Evolutionary conservation across 2,113 vertebrate genomes (phyloP).

Genomic region (Isurus oxyrinchus): DNA sequence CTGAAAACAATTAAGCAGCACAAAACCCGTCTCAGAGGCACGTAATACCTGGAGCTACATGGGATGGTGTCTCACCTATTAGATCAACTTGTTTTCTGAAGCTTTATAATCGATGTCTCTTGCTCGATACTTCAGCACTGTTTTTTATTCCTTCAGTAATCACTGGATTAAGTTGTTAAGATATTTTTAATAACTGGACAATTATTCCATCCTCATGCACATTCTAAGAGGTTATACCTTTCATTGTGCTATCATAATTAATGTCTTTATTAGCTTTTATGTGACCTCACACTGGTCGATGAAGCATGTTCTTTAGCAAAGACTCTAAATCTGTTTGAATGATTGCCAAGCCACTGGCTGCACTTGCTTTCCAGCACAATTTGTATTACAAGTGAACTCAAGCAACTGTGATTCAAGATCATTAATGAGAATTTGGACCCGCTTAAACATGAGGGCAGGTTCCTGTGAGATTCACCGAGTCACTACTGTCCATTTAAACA

Average conservation of each 20-base stretch:
- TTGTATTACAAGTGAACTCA: neutral
- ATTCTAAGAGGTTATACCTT: neutral
- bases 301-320: neutral
- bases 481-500: neutral
- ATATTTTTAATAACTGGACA: neutral
- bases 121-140: neutral
- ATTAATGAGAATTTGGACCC: neutral
- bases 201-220: neutral
- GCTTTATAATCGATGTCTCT: neutral
- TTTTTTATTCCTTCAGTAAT: neutral
- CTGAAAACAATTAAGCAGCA: neutral
- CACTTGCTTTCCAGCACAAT: neutral
- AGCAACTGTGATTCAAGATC: neutral
- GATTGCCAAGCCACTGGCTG: neutral
- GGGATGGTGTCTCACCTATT: neutral
- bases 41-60: neutral
- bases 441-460: neutral
- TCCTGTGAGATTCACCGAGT: neutral
- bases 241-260: neutral
- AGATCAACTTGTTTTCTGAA: too few species aligned
- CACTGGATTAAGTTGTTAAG: neutral
- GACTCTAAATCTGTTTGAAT: neutral
- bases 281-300: neutral
- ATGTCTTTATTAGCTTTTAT: neutral
- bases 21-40: too few species aligned